Percentiles rank a stretch among this genome's conserved stretches.
phyloP scores from a whole-genome alignment of 1,140 invertebrate genomes.

The Araneus ventricosus region DNA sequence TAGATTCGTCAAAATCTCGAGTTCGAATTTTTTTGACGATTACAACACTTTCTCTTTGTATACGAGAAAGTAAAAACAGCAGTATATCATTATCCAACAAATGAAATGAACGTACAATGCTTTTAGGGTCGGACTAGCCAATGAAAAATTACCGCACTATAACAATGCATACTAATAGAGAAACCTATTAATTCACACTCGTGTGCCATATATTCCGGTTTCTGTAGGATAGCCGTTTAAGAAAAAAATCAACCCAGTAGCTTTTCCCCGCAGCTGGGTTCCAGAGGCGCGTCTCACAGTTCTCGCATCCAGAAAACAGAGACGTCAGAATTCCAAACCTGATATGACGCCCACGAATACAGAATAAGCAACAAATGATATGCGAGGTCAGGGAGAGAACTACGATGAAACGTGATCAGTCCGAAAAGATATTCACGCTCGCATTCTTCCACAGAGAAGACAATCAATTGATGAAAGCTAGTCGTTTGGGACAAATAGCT shows the following conservation, averaged over 20 bases:
- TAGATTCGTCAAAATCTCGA: no score
- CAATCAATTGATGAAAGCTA: no score
- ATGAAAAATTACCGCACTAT: no score
- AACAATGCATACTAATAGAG: background rate
- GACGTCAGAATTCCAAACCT: slow-evolving; percentile 22
- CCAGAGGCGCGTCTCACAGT: background rate
- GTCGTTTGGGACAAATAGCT: no score
- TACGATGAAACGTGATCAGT: background rate
- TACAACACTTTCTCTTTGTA: no score
- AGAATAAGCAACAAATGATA: slow-evolving; percentile 14
- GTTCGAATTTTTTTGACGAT: no score
- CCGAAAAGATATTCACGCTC: background rate
- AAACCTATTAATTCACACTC: background rate
- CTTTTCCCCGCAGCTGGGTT: background rate
- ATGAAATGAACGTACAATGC: no score
- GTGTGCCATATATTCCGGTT: background rate
- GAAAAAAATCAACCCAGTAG: background rate
- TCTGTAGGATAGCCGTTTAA: background rate
- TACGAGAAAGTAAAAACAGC: no score
- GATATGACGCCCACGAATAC: slow-evolving; percentile 15
- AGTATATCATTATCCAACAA: no score
- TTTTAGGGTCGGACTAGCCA: no score
- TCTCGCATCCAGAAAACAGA: slow-evolving; percentile 2
- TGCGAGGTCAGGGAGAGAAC: background rate
- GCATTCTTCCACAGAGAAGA: no score